Base-by-base conservation (phyloP, 2,797 vertebrate species). In the Acanthurus leucopareius region DNA sequence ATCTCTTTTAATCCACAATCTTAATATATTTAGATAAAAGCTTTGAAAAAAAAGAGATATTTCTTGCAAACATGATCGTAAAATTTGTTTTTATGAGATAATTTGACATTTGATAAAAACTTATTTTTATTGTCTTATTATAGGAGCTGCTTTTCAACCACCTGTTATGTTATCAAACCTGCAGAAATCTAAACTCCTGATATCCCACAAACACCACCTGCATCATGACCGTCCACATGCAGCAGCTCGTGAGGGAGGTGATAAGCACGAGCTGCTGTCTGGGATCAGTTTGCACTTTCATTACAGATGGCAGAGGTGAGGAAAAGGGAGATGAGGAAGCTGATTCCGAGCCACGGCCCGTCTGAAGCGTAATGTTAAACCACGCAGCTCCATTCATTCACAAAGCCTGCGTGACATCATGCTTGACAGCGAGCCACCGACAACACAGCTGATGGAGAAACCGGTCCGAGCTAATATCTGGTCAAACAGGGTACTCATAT, bases 251-350 rank as follows among this genome's bases (percentile, higher is more conserved):
- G n/a, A n/a, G n/a, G n/a, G n/a, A n/a, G n/a, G n/a, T n/a, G n/a
- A n/a, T n/a, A n/a, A n/a, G n/a, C 64, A 19, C 25, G 52, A 65
- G 54, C 63, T 62, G 62, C 58, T 66, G 64, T 40, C 17, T 59
- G 69, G 61, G 83, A 84, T 90, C 84, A 67, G 82, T 44, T 89
- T 83, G 73, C 86, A 89, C 83, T 87, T 89, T 83, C 81, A 68
- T 84, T 79, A 62, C 90, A 85, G 90, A 69, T 80, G 86, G 75
- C 70, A 71, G 60, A 73, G 74, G 66, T 56, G 79, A 79, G 44
- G 69, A 61, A 14, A 75, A 32, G 28, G 42, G 54, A 44, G 65
- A 17, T 6, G 65, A 16, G 38, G 69, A 71, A 73, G 69, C 75
- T 32, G 28, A 32, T 32, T 32, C 28, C 28, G 28, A 32, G 28